These are phyloP conservation scores for Pipistrellus pipistrellus DNA, from an alignment of 2,797 vertebrate genomes.

Conservation along the genomic window DNA sequence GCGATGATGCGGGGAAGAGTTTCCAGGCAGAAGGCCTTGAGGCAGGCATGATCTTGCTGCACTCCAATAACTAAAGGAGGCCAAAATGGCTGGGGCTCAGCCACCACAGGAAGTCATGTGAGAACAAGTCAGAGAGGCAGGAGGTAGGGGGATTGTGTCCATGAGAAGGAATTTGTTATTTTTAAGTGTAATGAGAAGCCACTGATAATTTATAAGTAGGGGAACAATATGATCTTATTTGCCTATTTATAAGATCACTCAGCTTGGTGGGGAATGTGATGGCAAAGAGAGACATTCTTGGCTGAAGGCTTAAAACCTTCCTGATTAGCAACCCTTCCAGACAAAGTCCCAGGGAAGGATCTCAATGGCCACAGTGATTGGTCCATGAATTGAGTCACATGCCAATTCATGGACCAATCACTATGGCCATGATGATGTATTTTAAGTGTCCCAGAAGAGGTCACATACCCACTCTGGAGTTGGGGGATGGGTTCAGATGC, in stretches of 20 bases:
- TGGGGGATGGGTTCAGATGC: not conserved
- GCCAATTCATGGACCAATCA: not conserved
- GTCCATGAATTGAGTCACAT: not conserved
- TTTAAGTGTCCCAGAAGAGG: not conserved
- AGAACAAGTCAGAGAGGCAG: not conserved
- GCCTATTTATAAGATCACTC: not conserved
- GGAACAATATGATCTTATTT: not conserved
- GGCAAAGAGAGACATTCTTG: not conserved
- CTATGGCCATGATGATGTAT: not conserved
- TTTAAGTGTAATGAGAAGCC: not conserved
- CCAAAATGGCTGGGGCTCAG: not conserved
- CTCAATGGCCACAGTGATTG: not conserved
- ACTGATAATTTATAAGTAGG: conserved; percentile 14
- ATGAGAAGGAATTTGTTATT: not conserved
- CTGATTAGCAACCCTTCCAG: not conserved
- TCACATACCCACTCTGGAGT: not conserved
- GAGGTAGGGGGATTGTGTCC: not conserved
- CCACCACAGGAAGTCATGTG: not conserved
- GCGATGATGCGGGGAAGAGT: not conserved
- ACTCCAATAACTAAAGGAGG: not conserved
- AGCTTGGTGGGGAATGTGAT: not conserved
- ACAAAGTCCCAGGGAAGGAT: not conserved
- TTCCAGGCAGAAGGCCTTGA: not conserved
- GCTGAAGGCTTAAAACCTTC: not conserved
- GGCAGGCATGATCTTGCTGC: not conserved